Conservation (phyloP, 2,888 invertebrate species). For the Oxystoma pomonae region DNA sequence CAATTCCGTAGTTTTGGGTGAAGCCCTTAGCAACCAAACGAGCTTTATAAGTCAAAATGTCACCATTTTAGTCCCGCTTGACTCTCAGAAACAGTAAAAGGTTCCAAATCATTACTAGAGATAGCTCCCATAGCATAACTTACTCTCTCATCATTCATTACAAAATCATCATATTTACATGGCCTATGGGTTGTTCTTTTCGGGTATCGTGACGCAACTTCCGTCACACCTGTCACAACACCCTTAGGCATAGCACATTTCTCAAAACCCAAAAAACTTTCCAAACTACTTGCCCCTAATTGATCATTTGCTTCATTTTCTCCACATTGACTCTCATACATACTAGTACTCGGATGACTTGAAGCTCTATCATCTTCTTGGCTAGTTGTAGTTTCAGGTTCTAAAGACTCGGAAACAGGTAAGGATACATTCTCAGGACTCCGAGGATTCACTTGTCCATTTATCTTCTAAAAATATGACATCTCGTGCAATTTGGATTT, state of each 20-base stretch:
- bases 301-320: background rate
- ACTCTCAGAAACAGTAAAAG: background rate
- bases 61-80: too few species aligned
- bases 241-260: too few species aligned
- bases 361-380: background rate
- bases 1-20: slow-evolving; percentile 28
- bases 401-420: background rate
- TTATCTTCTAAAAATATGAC: background rate
- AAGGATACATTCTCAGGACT: background rate
- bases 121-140: too few species aligned
- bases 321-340: background rate
- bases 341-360: background rate
- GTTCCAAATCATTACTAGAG: background rate
- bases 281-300: too few species aligned
- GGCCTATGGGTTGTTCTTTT: too few species aligned
- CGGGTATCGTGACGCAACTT: too few species aligned
- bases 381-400: background rate
- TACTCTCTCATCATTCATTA: too few species aligned
- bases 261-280: too few species aligned
- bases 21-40: slow-evolving; percentile 32
- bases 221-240: too few species aligned
- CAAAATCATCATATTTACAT: too few species aligned
- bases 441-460: background rate
- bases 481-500: background rate
- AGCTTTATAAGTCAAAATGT: too few species aligned